A percentile compares a stretch with the other conserved stretches of the same genome.
Conservation (phyloP, 2,113 vertebrate species). For the Chaetodon trifascialis region DNA sequence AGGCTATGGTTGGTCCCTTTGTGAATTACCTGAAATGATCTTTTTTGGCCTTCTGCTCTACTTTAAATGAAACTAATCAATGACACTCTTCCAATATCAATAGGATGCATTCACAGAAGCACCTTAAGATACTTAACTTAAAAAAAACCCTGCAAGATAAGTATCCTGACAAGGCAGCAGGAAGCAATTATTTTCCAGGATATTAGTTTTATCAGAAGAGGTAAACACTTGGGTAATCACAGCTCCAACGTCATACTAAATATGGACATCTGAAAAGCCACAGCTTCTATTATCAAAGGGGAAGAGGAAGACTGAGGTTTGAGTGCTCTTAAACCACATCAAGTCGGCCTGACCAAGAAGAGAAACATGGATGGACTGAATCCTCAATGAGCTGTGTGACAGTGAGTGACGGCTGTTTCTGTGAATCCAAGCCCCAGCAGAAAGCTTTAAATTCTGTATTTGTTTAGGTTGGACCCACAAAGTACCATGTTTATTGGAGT, state of each 20-base stretch:
- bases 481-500: neutral
- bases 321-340: neutral
- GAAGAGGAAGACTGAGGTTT: neutral
- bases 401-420: neutral
- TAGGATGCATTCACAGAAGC: neutral
- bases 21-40: neutral
- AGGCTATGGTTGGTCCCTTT: neutral
- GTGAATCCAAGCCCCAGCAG: neutral
- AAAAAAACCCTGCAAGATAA: neutral
- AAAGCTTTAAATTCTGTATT: neutral
- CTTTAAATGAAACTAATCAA: neutral
- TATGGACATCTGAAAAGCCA: slow-evolving; percentile 19
- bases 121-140: neutral
- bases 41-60: neutral
- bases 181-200: slow-evolving; percentile 37
- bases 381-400: neutral
- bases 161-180: neutral
- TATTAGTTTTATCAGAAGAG: slow-evolving; percentile 26
- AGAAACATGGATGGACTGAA: neutral
- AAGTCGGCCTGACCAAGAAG: neutral
- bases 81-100: slow-evolving; percentile 8
- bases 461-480: neutral
- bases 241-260: neutral
- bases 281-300: neutral
- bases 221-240: slow-evolving; percentile 17